Base-by-base conservation (phyloP, 2,113 vertebrate species). In the Aldabrachelys gigantea region DNA sequence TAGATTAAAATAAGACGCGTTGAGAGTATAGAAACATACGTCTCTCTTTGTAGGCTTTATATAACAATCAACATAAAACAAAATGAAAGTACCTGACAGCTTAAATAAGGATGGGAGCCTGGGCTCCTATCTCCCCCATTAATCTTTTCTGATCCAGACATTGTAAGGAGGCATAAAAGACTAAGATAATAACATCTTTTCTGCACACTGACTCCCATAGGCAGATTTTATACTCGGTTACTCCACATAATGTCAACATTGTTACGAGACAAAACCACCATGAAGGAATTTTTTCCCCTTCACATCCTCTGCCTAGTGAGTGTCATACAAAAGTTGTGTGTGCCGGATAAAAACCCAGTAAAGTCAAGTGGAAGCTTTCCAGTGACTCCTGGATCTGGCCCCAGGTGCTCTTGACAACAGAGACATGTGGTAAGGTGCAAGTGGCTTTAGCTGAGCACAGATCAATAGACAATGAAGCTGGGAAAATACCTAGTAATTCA, bases 161-260 rank as follows among this genome's bases (percentile, higher is more conserved):
- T 93, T 83, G 94, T 92, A 95, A 97, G 93, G 95, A 97, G 91
- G 93, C 93, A 95, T 97, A 96, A 96, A 95, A 97, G 91, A 91
- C 93, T 95, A 62, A 75, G 90, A 93, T 95, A 95, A 95, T 90
- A 84, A 80, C 93, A 96, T 96, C 94, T 89, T 89, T 92, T 94
- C 96, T 93, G 97, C 93, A 87, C 96, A 97, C 90, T 92, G 94
- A 92, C 94, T 95, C 92, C 94, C 94, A 87, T 22, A 92, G 93
- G 96, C 97, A 97, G 90, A 96, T 97, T 97, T 97, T 92, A 97
- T 96, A 93, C 93, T 97, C 76, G 27, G 93, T 96, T 96, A 97
- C 95, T 96, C 84, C 96, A 92, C 92, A 95, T 95, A 96, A 96
- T 97, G 94, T 97, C 97, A 97, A 95, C 97, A 91, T 95, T 95